A percentile compares a stretch with the other conserved stretches of the same genome.
Conservation (phyloP, 2,113 vertebrate genomes). For the Melanocharis versteri region DNA sequence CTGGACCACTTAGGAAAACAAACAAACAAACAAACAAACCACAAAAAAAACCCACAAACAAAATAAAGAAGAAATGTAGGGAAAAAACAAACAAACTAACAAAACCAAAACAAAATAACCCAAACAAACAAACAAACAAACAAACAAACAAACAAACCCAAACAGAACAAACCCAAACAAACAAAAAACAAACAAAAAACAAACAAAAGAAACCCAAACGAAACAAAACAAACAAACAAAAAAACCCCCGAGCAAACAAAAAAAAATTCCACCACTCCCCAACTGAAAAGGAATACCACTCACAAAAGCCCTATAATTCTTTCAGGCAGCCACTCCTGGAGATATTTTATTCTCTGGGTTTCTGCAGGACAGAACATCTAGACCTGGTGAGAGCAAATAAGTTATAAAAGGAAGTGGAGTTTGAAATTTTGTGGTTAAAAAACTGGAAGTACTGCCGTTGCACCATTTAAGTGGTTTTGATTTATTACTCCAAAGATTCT, state of each 20-base stretch:
- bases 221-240: too few relatives aligned
- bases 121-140: too few relatives aligned
- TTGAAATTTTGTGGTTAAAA: background rate
- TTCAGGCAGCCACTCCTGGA: background rate
- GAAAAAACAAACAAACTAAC: too few relatives aligned
- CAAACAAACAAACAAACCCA: too few relatives aligned
- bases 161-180: background rate
- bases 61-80: background rate
- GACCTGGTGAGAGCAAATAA: background rate
- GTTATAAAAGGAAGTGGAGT: background rate
- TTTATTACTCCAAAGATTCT: background rate
- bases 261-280: too few relatives aligned
- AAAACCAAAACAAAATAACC: too few relatives aligned
- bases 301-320: accelerated
- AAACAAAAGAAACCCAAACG: too few relatives aligned
- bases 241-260: too few relatives aligned
- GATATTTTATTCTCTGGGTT: background rate
- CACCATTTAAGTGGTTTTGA: background rate
- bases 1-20: accelerated
- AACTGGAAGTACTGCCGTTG: background rate
- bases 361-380: background rate
- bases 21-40: background rate
- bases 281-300: too few relatives aligned
- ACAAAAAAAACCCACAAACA: accelerated
- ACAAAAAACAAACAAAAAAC: background rate